phyloP scores from a whole-genome alignment of 2,888 invertebrate genomes.

The Cryptocheilus praepositus region DNA sequence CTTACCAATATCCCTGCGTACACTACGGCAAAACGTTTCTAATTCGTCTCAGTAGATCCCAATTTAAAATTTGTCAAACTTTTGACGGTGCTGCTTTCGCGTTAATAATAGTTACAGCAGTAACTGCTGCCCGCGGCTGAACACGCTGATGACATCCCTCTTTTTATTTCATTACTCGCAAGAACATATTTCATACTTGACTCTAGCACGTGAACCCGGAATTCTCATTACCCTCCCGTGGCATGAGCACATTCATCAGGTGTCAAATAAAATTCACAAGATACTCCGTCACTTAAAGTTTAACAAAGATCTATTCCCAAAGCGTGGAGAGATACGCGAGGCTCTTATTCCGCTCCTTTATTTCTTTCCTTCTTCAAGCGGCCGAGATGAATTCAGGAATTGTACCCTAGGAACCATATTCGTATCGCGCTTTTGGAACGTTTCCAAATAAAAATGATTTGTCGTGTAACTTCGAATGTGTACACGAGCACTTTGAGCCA shows the following conservation, averaged over 20 bases:
- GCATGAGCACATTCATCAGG: constrained; percentile 54
- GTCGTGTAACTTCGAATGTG: too few species aligned
- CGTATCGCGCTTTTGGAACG: too few species aligned
- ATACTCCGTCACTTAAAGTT: constrained; percentile 41
- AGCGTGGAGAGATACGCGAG: constrained; percentile 18
- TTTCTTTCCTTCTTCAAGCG: neutral
- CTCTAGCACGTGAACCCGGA: constrained; percentile 30
- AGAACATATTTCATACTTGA: constrained; percentile 47
- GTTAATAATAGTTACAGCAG: too few species aligned
- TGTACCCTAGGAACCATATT: constrained; percentile 6
- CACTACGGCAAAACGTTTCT: too few species aligned
- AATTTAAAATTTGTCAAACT: too few species aligned
- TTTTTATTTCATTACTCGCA: constrained; percentile 46
- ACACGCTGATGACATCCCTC: constrained; percentile 14
- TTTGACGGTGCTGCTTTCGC: neutral
- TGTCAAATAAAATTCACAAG: constrained; percentile 54
- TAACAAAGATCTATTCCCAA: constrained; percentile 50
- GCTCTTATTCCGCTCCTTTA: constrained; percentile 28
- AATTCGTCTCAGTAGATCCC: too few species aligned
- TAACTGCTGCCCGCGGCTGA: constrained; percentile 1
- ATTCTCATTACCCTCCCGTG: constrained; percentile 53
- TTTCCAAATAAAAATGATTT: too few species aligned
- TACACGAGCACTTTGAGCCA: too few species aligned
- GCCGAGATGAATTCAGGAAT: constrained; percentile 41
- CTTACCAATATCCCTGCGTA: too few species aligned